Conservation (phyloP, 2,113 vertebrate species). For the Galbula dea region DNA sequence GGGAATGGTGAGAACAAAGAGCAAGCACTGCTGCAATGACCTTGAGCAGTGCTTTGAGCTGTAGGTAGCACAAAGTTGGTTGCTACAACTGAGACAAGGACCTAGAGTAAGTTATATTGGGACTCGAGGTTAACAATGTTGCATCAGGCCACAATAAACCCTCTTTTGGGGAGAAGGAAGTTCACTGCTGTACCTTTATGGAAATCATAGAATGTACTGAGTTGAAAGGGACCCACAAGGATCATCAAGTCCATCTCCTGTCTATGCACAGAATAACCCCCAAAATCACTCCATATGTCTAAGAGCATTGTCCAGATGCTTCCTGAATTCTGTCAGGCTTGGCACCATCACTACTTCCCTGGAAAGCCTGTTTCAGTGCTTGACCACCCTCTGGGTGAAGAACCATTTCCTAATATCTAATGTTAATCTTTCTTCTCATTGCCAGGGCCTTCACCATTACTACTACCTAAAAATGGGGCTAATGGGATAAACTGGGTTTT, state of each 20-base stretch:
- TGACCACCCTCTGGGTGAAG: too few relatives aligned
- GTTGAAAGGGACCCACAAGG: too few relatives aligned
- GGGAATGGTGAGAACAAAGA: background rate
- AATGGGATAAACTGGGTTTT: background rate
- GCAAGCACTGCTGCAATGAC: accelerated
- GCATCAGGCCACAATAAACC: background rate
- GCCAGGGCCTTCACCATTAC: background rate
- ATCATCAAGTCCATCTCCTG: too few relatives aligned
- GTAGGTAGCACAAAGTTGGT: background rate
- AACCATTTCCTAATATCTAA: too few relatives aligned
- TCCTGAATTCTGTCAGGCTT: too few relatives aligned
- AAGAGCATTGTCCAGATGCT: too few relatives aligned
- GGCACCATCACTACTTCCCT: too few relatives aligned
- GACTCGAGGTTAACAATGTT: background rate
- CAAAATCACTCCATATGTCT: too few relatives aligned
- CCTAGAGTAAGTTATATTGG: background rate
- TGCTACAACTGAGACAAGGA: background rate
- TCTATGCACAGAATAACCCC: too few relatives aligned
- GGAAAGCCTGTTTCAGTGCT: too few relatives aligned
- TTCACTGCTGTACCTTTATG: background rate
- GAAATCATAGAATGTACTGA: background rate
- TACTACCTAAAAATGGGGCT: background rate
- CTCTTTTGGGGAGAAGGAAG: background rate
- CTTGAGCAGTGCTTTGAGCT: background rate
- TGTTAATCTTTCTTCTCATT: background rate